Evolutionary conservation across 1,140 invertebrate genomes (phyloP).

Genomic region (Drosophila albomicans): DNA sequence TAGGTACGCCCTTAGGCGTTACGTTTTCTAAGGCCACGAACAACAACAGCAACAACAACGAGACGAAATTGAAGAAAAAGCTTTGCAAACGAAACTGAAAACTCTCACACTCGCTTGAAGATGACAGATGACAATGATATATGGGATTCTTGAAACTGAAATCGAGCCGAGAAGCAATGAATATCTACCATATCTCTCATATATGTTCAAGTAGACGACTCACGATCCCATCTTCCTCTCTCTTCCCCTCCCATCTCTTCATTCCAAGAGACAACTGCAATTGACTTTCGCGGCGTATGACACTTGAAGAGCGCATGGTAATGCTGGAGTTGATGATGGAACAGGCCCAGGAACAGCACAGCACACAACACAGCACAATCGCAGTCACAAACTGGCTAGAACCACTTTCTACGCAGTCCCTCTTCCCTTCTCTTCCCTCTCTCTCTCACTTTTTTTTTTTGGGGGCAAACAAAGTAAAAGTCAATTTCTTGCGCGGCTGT

Average conservation of each 20-base stretch:
- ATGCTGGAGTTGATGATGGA: constrained; percentile 29
- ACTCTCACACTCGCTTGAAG: constrained; percentile 56
- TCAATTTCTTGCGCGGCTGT: constrained; percentile 54
- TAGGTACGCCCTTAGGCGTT: constrained; percentile 61
- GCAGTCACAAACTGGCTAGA: constrained; percentile 58
- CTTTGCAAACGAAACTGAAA: constrained; percentile 62
- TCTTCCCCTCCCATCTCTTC: not conserved
- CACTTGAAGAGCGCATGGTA: constrained; percentile 59
- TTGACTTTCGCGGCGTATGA: constrained; percentile 65
- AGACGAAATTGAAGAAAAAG: constrained; percentile 12
- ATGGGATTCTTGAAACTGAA: constrained; percentile 70
- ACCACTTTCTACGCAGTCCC: constrained; percentile 59
- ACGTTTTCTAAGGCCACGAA: constrained; percentile 44
- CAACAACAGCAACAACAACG: constrained; percentile 1
- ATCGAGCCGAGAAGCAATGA: constrained; percentile 33
- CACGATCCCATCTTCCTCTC: not conserved
- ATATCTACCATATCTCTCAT: constrained; percentile 1
- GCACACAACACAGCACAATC: constrained; percentile 6
- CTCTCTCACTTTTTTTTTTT: not conserved
- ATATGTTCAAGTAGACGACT: constrained; percentile 11
- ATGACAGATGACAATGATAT: constrained; percentile 68
- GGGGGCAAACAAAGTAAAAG: constrained; percentile 59
- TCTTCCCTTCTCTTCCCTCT: not conserved
- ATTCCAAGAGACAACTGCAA: constrained; percentile 39
- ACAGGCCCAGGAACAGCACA: constrained; percentile 43